phyloP scores from a whole-genome alignment of 2,797 vertebrate genomes.

The Halcyon smyrnensis region DNA sequence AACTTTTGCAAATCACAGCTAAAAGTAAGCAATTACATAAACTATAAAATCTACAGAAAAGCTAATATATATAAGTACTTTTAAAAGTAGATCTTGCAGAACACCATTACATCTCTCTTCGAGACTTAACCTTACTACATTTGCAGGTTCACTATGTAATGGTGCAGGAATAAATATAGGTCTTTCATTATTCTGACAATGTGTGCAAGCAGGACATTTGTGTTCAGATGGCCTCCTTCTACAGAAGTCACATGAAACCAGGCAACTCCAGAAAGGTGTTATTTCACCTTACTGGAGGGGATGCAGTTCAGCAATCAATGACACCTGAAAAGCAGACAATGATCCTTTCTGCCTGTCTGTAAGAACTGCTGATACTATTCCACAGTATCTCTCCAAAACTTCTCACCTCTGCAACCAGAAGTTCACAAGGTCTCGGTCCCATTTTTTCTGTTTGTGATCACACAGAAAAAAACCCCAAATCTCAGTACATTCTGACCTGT shows the following conservation, averaged over 20 bases:
- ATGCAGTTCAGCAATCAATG: not conserved
- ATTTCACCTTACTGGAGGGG: not conserved
- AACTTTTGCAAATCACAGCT: not conserved
- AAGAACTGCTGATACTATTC: fast-evolving
- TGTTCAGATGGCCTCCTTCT: not conserved
- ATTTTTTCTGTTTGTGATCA: not conserved
- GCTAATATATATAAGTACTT: not conserved
- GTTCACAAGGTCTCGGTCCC: not conserved
- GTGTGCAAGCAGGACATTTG: not conserved
- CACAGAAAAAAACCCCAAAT: fast-evolving
- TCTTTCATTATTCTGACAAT: not conserved
- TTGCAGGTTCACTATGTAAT: not conserved
- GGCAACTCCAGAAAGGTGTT: not conserved
- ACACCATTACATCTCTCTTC: not conserved
- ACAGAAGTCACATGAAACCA: not conserved
- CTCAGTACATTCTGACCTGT: not conserved
- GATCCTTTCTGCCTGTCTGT: not conserved
- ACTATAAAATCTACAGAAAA: not conserved
- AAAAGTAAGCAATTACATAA: not conserved
- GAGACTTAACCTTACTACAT: not conserved
- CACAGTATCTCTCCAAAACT: not conserved
- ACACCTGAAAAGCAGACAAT: not conserved
- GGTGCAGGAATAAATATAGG: not conserved
- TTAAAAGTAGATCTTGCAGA: not conserved
- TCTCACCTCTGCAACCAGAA: not conserved